Base-by-base conservation (phyloP, 2,888 invertebrate species). In the Anoplius nigerrimus region DNA sequence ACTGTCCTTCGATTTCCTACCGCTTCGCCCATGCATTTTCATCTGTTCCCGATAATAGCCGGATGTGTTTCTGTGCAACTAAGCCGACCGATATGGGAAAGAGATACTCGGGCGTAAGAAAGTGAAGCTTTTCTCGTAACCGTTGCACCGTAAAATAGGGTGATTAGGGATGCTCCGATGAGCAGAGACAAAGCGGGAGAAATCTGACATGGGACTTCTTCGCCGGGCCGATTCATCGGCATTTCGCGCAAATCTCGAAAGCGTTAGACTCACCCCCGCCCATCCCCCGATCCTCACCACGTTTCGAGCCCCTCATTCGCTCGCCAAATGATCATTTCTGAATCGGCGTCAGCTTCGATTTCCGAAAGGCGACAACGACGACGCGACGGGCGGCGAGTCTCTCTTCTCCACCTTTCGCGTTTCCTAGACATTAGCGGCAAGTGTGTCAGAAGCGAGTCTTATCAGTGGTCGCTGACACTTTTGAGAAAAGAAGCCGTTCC, bases 81-180 rank as follows among this genome's bases (percentile, higher is more conserved):
- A 34, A 34, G 34, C 6, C 34, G 34, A 13, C 11, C 34, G 4
- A 27, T 34, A 34, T 34, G 8, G 34, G 34, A 16, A 34, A 42
- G 34, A 27, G 55, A 45, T 52, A 61, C 51, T 42, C 34, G 58
- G n/a, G 58, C 46, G 62, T 51, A 60, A 64, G 68, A 68, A 68
- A 68, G 59, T 63, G 59, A 68, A 68, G 63, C 63, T 63, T 64
- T 27, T 48, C 54, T 34, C 56, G 46, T 54, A 53, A 46, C 51
- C 60, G 55, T 24, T 22, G 43, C 58, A 48, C 57, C 54, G 62
- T 69, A 54, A 66, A 66, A 69, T 58, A 42, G 57, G 46, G 57
- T 67, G 66, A 69, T 69, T 69, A 69, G 66, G 27, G 54, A 66
- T 62, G 66, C 60, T 42, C 43, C 62, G 62, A 53, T 66, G 69